Evolutionary conservation across 2,888 invertebrate species (phyloP).

Genomic region (Tipula unca): DNA sequence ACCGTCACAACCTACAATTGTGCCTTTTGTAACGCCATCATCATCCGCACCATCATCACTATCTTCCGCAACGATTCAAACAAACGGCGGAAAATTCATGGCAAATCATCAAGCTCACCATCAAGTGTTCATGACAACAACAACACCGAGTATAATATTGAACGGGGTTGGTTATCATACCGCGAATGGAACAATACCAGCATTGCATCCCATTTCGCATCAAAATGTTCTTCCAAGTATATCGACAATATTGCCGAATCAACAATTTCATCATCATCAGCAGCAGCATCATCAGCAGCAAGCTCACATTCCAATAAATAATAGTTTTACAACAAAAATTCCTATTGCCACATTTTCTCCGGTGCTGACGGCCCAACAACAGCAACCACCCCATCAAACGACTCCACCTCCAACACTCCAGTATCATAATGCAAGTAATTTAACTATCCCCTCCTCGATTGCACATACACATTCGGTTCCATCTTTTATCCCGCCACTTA

Average conservation of each 20-base stretch:
- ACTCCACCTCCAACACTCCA: neutral
- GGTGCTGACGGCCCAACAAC: neutral
- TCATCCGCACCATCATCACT: conserved; percentile 21
- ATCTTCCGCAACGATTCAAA: neutral
- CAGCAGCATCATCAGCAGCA: neutral
- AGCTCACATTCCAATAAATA: conserved; percentile 16
- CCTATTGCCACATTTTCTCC: conserved; percentile 3
- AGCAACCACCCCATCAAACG: conserved; percentile 16
- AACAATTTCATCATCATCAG: conserved; percentile 23
- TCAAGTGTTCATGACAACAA: conserved; percentile 39
- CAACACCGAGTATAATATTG: conserved; percentile 37
- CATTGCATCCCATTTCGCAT: conserved; percentile 36
- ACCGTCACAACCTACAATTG: conserved; percentile 23
- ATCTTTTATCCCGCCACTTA: conserved; percentile 15
- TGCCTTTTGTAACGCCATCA: conserved; percentile 25
- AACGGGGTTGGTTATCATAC: conserved; percentile 32
- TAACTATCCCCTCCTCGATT: neutral
- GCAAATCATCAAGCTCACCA: conserved; percentile 15
- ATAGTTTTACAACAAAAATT: neutral
- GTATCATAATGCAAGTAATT: neutral
- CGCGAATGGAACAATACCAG: conserved; percentile 31
- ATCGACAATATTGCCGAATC: conserved; percentile 24
- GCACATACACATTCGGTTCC: neutral
- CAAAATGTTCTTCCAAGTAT: conserved; percentile 25
- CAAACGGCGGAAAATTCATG: neutral